Evolutionary conservation across 2,797 vertebrate species (phyloP).

Genomic region (Miopithecus talapoin): DNA sequence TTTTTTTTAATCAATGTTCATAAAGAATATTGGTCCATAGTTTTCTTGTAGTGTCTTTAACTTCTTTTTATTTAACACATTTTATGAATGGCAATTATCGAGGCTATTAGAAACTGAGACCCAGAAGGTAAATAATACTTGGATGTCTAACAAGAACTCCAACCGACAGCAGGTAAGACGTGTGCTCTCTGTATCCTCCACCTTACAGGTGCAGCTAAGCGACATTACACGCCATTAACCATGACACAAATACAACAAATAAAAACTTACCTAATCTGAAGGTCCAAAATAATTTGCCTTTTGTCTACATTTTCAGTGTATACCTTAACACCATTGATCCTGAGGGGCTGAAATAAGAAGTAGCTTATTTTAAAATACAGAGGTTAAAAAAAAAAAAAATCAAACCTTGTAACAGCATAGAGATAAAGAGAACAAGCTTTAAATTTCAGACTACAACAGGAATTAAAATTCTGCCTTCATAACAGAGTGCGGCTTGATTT

Average conservation of each 20-base stretch:
- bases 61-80: neutral
- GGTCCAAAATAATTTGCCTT: constrained; percentile 97
- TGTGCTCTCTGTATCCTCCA: neutral
- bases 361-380: neutral
- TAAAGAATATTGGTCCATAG: neutral
- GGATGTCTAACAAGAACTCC: neutral
- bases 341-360: constrained; percentile 89
- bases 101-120: neutral
- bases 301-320: constrained; percentile 99
- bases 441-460: neutral
- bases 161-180: neutral
- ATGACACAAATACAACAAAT: neutral
- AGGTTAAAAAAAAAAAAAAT: neutral
- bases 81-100: neutral
- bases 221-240: neutral
- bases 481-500: neutral
- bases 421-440: neutral
- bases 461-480: neutral
- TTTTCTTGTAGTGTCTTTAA: neutral
- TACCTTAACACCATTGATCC: constrained; percentile 97
- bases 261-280: constrained; percentile 94
- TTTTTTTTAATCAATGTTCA: neutral
- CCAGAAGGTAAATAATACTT: neutral
- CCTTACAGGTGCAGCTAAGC: neutral
- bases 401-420: neutral